Evolutionary conservation across 2,797 vertebrate species (phyloP).

Genomic region (Coilia nasus): DNA sequence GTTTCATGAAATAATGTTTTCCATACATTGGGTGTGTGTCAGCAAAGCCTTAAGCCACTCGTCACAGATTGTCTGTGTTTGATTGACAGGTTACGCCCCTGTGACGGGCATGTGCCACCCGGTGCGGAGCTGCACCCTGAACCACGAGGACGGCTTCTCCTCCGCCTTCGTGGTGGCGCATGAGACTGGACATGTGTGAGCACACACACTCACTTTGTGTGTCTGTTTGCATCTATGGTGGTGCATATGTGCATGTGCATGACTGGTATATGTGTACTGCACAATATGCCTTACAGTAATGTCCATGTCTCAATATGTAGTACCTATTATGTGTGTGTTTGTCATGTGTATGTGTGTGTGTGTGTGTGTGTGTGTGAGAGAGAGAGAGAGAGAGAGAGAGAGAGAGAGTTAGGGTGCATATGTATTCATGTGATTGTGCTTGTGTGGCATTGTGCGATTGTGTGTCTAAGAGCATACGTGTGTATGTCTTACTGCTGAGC

Average conservation of each 20-base stretch:
- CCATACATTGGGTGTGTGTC: not conserved
- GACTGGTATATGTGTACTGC: too few species aligned
- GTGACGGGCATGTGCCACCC: constrained; percentile 99
- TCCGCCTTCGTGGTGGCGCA: constrained; percentile 98
- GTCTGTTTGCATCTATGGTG: constrained; percentile 28
- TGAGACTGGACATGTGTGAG: constrained; percentile 98
- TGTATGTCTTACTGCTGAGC: not conserved
- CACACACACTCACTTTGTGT: constrained; percentile 45
- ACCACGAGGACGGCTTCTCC: constrained; percentile 98
- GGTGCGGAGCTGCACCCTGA: constrained; percentile 95
- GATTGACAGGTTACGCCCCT: constrained; percentile 88
- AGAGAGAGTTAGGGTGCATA: not conserved
- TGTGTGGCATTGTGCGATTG: not conserved
- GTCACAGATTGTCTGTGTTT: not conserved
- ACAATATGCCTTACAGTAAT: too few species aligned
- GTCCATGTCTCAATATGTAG: too few species aligned
- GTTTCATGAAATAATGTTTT: too few species aligned
- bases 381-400: not conserved
- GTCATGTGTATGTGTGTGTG: not conserved
- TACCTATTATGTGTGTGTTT: not conserved
- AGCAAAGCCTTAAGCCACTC: not conserved
- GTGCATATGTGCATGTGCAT: constrained; percentile 48
- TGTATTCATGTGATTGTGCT: not conserved
- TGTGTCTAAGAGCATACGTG: not conserved
- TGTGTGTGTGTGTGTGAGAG: not conserved